Evolutionary conservation across 1,140 invertebrate species (phyloP), one percentile per base, ranked within the genome.

Genomic region (Uloborus diversus): DNA sequence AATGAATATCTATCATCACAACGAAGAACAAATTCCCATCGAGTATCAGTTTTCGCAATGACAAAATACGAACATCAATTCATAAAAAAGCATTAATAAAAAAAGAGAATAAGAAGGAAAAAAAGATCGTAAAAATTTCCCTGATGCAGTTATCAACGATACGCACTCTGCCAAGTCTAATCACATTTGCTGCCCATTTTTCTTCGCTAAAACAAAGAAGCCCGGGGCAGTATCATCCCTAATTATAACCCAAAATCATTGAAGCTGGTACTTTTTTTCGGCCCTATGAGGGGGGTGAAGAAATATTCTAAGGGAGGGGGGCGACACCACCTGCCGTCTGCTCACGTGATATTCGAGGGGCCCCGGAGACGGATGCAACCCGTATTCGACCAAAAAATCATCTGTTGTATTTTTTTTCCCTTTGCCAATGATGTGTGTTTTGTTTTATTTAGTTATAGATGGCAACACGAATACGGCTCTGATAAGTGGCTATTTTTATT

Each of bases 191-290:
- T 25, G 23, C 23, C 32, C 73, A 78, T 78, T 78, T 78, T 78
- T 78, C 73, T 78, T 78, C 23, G 11, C 73, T 78, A 65, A 78
- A 78, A 78, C 73, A 78, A 78, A 78, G 73, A 78, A 28, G 47
- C 73, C 73, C 20, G 47, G 23, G 73, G 73, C 73, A 28, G 62
- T 78, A 78, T 56, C 73, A 78, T 78, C 73, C 73, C 62, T 78
- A 78, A 78, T 78, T 78, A 78, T 78, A 78, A 78, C 73, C 51
- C 57, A 37, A 78, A 78, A 78, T 78, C 73, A 78, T 78, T 78
- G 61, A 51, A 65, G 47, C 73, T 78, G 42, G 49, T 66, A 37
- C 28, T 78, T 65, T 73, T 51, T 68, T 69, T 75, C 47, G 25
- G 56, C 35, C 17, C 2, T n/a, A 30, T 4, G 27, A 32, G 71